Evolutionary conservation across 2,797 vertebrate genomes (phyloP), one percentile per base, ranked within the genome.

Genomic region (Meda fulgida): DNA sequence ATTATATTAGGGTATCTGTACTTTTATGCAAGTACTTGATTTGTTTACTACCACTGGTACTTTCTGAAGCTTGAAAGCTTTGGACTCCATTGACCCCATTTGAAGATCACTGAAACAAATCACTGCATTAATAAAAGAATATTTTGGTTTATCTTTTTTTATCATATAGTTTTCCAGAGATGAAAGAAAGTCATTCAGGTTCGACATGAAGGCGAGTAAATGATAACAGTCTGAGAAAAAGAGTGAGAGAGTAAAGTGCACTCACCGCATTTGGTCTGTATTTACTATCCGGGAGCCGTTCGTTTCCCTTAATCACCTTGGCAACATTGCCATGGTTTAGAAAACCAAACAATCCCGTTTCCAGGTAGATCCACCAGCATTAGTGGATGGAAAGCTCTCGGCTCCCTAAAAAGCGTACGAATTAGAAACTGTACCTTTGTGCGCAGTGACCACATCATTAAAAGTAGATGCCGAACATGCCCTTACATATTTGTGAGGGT

Each of bases 381-480:
- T 85, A 26, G 29, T 36, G 31, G 71, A 53, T 58, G 70, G 23
- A 60, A 72, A 70, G n/a, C 60, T 73, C 65, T 55, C 9, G 13
- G 86, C 53, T 55, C 6, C 51, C 14, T 29, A 83, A 80, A 67
- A 18, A 85, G 84, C 63, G 70, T 11, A 48, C 2, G 19, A 79
- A 87, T 81, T 87, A 55, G 72, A 81, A 85, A 78, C 23, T 9
- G 16, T 87, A 88, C 71, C 73, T 79, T 78, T 78, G 70, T 53
- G 67, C 26, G 23, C 82, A 86, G 19, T 88, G 88, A 82, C 78
- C 65, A 85, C 84, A 86, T 88, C 87, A 87, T 89, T 90, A 90
- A 88, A 86, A 79, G 26, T 81, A 81, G 40, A 81, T 79, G 58
- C 23, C 34, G 67, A 84, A 75, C 66, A 87, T 85, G 88, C 70